A percentile compares a stretch with the other conserved stretches of the same genome.
These are phyloP conservation scores for Metopia argyrocephala DNA, from an alignment of 2,888 invertebrate species.

Conservation along the genomic window DNA sequence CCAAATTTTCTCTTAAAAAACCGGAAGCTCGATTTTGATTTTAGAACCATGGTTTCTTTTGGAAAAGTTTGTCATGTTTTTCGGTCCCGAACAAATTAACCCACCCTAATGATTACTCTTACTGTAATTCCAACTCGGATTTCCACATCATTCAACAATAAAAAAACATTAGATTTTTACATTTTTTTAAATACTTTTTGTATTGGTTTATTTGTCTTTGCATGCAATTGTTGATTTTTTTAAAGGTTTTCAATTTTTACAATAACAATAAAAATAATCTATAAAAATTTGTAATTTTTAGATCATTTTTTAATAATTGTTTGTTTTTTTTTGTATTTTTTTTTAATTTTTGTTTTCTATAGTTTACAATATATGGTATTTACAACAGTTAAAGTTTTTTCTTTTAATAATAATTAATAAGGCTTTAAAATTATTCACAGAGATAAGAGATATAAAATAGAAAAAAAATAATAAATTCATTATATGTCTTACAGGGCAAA, in stretches of 20 bases:
- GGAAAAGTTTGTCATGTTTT: too few species aligned
- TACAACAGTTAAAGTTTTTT: slow-evolving; percentile 71
- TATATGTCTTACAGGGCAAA: slow-evolving; percentile 51
- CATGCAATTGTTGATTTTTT: slow-evolving; percentile 58
- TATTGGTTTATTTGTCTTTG: slow-evolving; percentile 64
- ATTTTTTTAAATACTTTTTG: slow-evolving; percentile 61
- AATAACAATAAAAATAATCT: slow-evolving; percentile 56
- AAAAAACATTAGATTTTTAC: slow-evolving; percentile 1
- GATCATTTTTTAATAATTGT: neutral
- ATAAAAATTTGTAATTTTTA: too few species aligned
- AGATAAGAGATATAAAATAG: slow-evolving; percentile 28
- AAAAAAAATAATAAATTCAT: slow-evolving; percentile 36
- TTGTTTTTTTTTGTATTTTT: slow-evolving; percentile 29
- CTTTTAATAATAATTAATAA: slow-evolving; percentile 63
- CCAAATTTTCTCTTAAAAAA: too few species aligned
- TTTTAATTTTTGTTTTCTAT: slow-evolving; percentile 24
- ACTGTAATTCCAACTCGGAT: neutral
- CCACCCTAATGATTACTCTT: neutral
- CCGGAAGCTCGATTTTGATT: too few species aligned
- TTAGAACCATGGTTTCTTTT: too few species aligned
- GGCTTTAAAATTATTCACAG: slow-evolving; percentile 57
- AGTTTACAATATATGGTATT: slow-evolving; percentile 67
- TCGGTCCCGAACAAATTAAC: too few species aligned
- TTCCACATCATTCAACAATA: neutral
- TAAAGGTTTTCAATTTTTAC: slow-evolving; percentile 45